These are phyloP conservation scores for Sternarchorhynchus goeldii DNA, from an alignment of 2,797 vertebrate species.

Conservation along the genomic window DNA sequence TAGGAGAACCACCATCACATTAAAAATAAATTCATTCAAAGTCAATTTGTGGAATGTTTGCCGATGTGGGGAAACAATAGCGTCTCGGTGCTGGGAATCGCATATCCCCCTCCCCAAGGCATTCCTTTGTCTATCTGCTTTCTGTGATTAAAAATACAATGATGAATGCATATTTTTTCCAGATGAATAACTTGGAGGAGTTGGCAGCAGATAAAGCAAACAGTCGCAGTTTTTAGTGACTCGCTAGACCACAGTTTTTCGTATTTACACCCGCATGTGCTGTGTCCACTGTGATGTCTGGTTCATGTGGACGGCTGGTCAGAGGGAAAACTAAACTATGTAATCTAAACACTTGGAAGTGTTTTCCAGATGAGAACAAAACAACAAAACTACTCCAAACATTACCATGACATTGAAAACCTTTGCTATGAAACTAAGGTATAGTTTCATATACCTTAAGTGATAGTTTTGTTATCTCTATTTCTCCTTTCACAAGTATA, in stretches of 20 bases:
- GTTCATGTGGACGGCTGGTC: slow-evolving; percentile 54
- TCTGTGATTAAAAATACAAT: slow-evolving; percentile 86
- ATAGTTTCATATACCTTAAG: too few relatives aligned
- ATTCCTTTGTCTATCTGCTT: slow-evolving; percentile 83
- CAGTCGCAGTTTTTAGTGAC: slow-evolving; percentile 70
- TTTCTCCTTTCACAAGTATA: too few relatives aligned
- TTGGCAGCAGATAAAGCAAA: slow-evolving; percentile 79
- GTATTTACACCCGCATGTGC: slow-evolving; percentile 66
- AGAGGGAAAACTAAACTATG: slow-evolving; percentile 47
- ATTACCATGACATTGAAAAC: too few relatives aligned
- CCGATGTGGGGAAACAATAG: slow-evolving; percentile 77
- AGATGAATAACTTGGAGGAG: slow-evolving; percentile 82
- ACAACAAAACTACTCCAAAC: neutral
- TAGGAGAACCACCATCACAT: slow-evolving; percentile 73
- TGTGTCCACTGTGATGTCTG: slow-evolving; percentile 39
- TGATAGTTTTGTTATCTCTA: too few relatives aligned
- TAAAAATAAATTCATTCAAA: slow-evolving; percentile 83
- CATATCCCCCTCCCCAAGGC: slow-evolving; percentile 73
- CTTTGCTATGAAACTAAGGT: too few relatives aligned
- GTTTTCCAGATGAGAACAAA: neutral
- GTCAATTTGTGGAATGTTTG: slow-evolving; percentile 82
- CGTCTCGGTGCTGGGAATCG: slow-evolving; percentile 78
- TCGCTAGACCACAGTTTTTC: slow-evolving; percentile 71
- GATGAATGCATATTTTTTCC: slow-evolving; percentile 82
- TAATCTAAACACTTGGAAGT: slow-evolving; percentile 12